Conservation (phyloP, 1,140 invertebrate species). For the Papilio polyxenes region DNA sequence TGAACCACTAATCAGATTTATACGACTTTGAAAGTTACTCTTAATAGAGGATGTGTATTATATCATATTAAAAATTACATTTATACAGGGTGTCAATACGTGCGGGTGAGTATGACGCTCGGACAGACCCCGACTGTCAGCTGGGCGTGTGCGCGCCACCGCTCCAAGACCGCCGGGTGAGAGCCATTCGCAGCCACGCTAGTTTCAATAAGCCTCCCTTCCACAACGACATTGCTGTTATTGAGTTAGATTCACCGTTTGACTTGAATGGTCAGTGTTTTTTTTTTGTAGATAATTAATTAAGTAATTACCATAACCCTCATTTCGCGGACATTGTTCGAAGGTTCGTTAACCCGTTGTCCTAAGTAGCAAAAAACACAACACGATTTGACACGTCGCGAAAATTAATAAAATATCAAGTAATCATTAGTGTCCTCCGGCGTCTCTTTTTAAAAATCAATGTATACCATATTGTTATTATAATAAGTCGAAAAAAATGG, state of each 20-base stretch:
- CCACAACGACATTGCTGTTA: slow-evolving; percentile 85
- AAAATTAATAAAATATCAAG: too few species aligned
- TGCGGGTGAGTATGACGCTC: slow-evolving; percentile 82
- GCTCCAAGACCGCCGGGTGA: slow-evolving; percentile 80
- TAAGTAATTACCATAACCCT: too few species aligned
- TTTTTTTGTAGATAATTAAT: neutral
- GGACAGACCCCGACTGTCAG: slow-evolving; percentile 82
- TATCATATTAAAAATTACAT: slow-evolving; percentile 30
- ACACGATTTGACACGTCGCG: too few species aligned
- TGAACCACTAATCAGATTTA: too few species aligned
- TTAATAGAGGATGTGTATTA: neutral
- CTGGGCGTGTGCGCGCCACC: slow-evolving; percentile 79
- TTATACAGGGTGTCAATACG: slow-evolving; percentile 79
- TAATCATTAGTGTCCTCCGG: too few species aligned
- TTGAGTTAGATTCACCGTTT: slow-evolving; percentile 80
- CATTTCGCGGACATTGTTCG: too few species aligned
- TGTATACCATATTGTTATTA: too few species aligned
- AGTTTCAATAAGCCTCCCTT: slow-evolving; percentile 82
- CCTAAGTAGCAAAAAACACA: too few species aligned
- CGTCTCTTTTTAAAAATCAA: too few species aligned
- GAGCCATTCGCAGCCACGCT: slow-evolving; percentile 77
- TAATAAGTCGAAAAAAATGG: too few species aligned
- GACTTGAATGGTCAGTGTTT: slow-evolving; percentile 77
- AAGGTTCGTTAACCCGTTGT: too few species aligned
- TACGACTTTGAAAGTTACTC: too few species aligned